Evolutionary conservation across 2,113 vertebrate species (phyloP).

Genomic region (Baryphthengus martii): DNA sequence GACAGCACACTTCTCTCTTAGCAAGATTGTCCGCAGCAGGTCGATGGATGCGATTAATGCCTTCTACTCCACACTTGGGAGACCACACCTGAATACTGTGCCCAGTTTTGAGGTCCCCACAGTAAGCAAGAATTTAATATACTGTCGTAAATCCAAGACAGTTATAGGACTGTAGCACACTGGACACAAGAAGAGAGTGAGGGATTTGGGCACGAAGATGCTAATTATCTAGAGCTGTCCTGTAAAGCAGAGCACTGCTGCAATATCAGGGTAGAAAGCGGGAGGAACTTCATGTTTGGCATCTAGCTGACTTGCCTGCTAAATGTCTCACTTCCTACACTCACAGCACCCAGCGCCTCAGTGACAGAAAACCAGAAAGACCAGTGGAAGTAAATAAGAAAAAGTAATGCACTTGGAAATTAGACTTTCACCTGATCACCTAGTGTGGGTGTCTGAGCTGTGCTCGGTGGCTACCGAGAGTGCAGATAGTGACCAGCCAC

Average conservation of each 20-base stretch:
- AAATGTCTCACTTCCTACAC: background rate
- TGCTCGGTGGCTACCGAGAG: background rate
- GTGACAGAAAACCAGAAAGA: no score
- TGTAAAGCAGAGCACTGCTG: background rate
- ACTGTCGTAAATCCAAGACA: background rate
- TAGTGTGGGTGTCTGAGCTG: background rate
- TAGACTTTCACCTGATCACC: background rate
- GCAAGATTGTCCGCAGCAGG: background rate
- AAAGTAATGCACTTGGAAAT: background rate
- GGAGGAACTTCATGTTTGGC: background rate
- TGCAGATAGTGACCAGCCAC: background rate
- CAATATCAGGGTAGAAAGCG: background rate
- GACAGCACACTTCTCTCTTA: background rate
- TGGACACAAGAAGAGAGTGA: background rate
- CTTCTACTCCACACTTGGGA: background rate
- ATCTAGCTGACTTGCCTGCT: background rate
- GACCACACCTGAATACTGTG: background rate
- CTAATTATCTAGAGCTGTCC: background rate
- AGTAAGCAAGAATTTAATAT: background rate
- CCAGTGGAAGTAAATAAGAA: background rate
- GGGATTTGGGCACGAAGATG: background rate
- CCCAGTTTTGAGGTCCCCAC: background rate
- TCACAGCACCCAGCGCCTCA: no score
- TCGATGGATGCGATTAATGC: background rate
- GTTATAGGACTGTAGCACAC: fast-evolving